Evolutionary conservation across 2,797 vertebrate genomes (phyloP).

Genomic region (Glyptemys insculpta): DNA sequence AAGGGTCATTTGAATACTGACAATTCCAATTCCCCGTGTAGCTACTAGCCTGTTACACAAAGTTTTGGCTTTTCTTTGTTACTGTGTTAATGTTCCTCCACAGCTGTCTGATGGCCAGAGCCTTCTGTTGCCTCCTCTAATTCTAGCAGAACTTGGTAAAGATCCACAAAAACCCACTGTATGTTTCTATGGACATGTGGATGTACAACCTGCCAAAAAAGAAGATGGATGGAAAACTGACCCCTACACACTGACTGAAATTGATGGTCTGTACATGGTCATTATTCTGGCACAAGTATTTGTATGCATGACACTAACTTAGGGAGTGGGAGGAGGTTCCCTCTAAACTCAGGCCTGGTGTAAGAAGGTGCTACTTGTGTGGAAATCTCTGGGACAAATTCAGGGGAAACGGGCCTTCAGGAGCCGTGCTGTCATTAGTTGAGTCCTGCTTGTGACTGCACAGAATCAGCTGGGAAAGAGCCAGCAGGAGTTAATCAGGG

Average conservation of each 20-base stretch:
- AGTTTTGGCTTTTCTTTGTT: not conserved
- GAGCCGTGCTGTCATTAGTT: not conserved
- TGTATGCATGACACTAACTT: rapidly evolving
- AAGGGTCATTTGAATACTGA: not conserved
- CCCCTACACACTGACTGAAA: constrained; percentile 79
- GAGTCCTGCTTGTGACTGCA: not conserved
- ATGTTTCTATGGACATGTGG: constrained; percentile 85
- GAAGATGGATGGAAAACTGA: constrained; percentile 82
- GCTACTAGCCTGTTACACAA: not conserved
- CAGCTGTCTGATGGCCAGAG: constrained; percentile 77
- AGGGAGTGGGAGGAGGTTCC: not conserved
- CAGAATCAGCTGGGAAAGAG: not conserved
- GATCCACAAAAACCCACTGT: constrained; percentile 78
- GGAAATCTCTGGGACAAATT: not conserved
- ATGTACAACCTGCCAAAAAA: constrained; percentile 83
- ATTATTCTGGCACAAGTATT: not conserved
- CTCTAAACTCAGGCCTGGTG: not conserved
- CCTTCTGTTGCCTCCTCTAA: constrained; percentile 77
- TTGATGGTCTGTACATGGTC: constrained; percentile 70
- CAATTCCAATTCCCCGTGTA: not conserved
- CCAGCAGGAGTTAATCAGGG: not conserved
- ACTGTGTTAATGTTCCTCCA: not conserved
- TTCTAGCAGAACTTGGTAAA: constrained; percentile 79
- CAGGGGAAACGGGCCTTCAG: not conserved
- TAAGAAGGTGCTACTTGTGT: not conserved